These are phyloP conservation scores for Teleogryllus oceanicus DNA, from an alignment of 2,888 invertebrate genomes.

Conservation along the genomic window DNA sequence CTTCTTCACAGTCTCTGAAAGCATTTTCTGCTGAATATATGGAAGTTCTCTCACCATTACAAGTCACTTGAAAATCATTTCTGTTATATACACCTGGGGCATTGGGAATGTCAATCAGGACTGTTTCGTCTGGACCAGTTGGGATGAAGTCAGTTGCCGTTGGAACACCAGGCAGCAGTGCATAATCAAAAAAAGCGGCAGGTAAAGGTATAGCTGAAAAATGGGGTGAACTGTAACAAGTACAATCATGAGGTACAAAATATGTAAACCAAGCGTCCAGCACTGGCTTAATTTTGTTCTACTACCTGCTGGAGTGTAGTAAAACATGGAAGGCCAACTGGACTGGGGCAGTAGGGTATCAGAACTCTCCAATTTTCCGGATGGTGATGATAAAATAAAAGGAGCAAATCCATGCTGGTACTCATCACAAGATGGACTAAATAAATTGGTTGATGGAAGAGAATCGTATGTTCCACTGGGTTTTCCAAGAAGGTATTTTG, in stretches of 20 bases:
- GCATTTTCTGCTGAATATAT: slow-evolving; percentile 23
- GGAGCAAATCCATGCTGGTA: not conserved
- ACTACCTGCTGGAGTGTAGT: slow-evolving; percentile 18
- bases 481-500: not conserved
- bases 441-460: not conserved
- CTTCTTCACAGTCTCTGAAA: slow-evolving; percentile 23
- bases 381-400: slow-evolving; percentile 21
- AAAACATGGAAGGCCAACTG: slow-evolving; percentile 18
- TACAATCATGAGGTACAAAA: too few relatives aligned
- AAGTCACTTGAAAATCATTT: slow-evolving; percentile 24
- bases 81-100: slow-evolving; percentile 2
- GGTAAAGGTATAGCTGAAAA: not conserved
- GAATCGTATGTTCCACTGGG: not conserved
- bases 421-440: slow-evolving; percentile 18
- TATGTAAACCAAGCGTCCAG: not conserved
- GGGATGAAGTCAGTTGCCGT: not conserved
- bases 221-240: not conserved
- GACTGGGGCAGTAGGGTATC: slow-evolving; percentile 12
- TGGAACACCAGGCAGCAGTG: slow-evolving; percentile 12
- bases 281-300: not conserved
- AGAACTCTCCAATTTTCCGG: slow-evolving; percentile 19
- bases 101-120: slow-evolving; percentile 10
- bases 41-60: slow-evolving; percentile 22
- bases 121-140: not conserved
- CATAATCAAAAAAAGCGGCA: slow-evolving; percentile 21